Percentiles rank a stretch among this genome's conserved stretches.
These are phyloP conservation scores for Tuta absoluta DNA, from an alignment of 2,888 invertebrate genomes.

Conservation along the genomic window DNA sequence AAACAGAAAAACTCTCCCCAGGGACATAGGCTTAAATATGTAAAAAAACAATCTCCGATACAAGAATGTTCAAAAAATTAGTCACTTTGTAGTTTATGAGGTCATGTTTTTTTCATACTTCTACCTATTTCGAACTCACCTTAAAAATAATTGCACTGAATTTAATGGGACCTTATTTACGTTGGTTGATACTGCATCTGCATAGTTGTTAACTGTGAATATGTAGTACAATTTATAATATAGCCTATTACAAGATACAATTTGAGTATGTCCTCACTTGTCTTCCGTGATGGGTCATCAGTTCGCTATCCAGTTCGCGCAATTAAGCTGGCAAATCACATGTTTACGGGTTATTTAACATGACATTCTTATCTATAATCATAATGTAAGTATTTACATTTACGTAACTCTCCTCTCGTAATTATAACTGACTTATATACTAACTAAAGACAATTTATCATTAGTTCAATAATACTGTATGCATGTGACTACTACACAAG, in stretches of 20 bases:
- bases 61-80: too few species aligned
- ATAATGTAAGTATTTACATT: slow-evolving; percentile 6
- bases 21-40: too few species aligned
- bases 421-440: not conserved
- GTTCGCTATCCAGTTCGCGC: slow-evolving; percentile 30
- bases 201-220: too few species aligned
- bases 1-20: too few species aligned
- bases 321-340: slow-evolving; percentile 11
- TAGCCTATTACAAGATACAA: not conserved
- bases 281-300: slow-evolving; percentile 62
- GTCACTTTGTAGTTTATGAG: too few species aligned
- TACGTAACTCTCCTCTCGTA: not conserved
- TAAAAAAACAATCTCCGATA: too few species aligned
- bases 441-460: not conserved
- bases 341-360: not conserved
- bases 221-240: not conserved
- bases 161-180: too few species aligned
- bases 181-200: too few species aligned
- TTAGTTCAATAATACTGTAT: not conserved
- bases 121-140: too few species aligned
- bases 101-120: too few species aligned
- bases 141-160: too few species aligned
- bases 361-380: slow-evolving; percentile 17
- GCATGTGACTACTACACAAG: not conserved
- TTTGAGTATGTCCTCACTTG: slow-evolving; percentile 16